Base-by-base conservation (phyloP, 2,113 vertebrate species). In the Ceratotherium simum region DNA sequence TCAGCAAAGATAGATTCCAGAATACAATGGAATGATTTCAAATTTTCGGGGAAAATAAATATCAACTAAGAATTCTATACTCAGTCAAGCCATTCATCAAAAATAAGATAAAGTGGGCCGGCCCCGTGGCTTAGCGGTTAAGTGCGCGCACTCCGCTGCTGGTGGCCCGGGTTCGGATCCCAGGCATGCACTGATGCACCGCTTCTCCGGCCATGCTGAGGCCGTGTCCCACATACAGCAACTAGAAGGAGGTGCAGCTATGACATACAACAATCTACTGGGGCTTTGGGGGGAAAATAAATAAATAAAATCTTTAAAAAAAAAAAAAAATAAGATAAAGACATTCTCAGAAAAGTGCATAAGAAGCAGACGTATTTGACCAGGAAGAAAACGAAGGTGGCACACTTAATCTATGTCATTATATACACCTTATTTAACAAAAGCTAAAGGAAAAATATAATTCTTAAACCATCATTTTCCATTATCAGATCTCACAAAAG, bases 311-410 rank as follows among this genome's bases (percentile, higher is more conserved):
- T n/a, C n/a, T n/a, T n/a, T n/a, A n/a, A n/a, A n/a, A n/a, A n/a
- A n/a, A n/a, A n/a, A n/a, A n/a, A 64, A 91, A 93, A 83, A 78
- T 70, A 89, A 83, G 48, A 84, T 54, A 54, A 76, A 95, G 56
- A 12, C 11, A 64, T 72, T 62, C 75, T 76, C 14, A 84, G 54
- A 64, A 84, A 84, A 88, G 25, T 46, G 8, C 21, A 12, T 64
- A 33, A 36, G 25, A 64, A 82, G 54, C 31, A 64, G 23, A 20
- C 27, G 4, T 58, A 67, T 14, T 51, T 48, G 36, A 78, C 29
- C 5, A 51, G 64, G 6, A n/a, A 62, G 21, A 51, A 90, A 33
- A 46, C 29, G 29, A 85, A 69, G 56, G 18, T n/a, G 13, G 8
- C 23, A 51, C 2, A 23, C 11, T 23, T 54, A 54, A 73, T 83